Evolutionary conservation across 2,888 invertebrate species (phyloP).

Genomic region (Drosophila subquinaria): DNA sequence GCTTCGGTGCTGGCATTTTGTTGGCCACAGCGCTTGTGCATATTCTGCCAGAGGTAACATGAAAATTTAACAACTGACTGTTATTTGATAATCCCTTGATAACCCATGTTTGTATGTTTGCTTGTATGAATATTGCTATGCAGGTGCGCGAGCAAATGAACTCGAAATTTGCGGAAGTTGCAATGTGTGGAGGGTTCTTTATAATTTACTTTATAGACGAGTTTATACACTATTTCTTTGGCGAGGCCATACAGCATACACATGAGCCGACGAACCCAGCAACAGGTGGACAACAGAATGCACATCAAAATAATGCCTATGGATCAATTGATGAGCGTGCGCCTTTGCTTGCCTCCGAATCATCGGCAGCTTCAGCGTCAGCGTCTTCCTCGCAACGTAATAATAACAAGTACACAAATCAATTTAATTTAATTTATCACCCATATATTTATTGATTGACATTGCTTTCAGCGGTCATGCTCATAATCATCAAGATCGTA

Average conservation of each 20-base stretch:
- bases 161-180: slow-evolving; percentile 88
- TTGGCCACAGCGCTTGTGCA: slow-evolving; percentile 92
- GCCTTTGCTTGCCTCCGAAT: slow-evolving; percentile 34
- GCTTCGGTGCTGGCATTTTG: slow-evolving; percentile 93
- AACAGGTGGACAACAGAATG: slow-evolving; percentile 15
- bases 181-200: slow-evolving; percentile 90
- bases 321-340: slow-evolving; percentile 73
- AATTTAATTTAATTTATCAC: neutral
- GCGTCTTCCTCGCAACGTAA: slow-evolving; percentile 1
- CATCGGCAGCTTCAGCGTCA: neutral
- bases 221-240: slow-evolving; percentile 89
- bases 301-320: slow-evolving; percentile 57
- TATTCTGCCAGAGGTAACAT: slow-evolving; percentile 91
- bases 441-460: slow-evolving; percentile 12
- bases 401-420: slow-evolving; percentile 35
- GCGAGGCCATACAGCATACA: slow-evolving; percentile 84
- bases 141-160: slow-evolving; percentile 87
- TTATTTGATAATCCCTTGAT: slow-evolving; percentile 15
- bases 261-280: slow-evolving; percentile 43
- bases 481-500: slow-evolving; percentile 31
- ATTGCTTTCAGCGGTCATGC: slow-evolving; percentile 37
- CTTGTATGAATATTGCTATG: slow-evolving; percentile 1
- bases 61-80: neutral
- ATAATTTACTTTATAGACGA: slow-evolving; percentile 91
- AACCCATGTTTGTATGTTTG: too few relatives aligned